Percentiles rank a stretch among this genome's conserved stretches.
Conservation (phyloP, 2,797 vertebrate species). For the Notolepis coatsorum region DNA sequence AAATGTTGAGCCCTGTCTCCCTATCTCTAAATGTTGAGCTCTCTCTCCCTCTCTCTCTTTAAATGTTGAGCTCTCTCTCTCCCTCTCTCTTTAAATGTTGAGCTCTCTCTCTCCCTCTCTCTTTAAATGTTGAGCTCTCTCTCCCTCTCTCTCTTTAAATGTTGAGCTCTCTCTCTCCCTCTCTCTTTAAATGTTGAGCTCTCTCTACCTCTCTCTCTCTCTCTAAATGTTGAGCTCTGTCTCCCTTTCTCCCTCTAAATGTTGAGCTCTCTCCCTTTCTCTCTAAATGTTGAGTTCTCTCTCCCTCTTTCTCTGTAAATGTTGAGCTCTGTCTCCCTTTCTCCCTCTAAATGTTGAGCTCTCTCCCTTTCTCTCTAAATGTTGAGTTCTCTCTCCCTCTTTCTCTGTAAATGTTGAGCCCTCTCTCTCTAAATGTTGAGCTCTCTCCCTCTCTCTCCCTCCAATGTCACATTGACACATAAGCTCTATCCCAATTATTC, state of each 20-base stretch:
- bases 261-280: conserved; percentile 14
- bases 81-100: conserved; percentile 55
- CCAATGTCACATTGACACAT: conserved; percentile 71
- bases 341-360: too few species aligned
- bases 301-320: conserved; percentile 21
- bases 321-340: too few species aligned
- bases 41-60: too few species aligned
- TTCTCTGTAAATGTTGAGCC: too few species aligned
- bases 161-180: neutral
- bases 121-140: too few species aligned
- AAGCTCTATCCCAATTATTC: conserved; percentile 80
- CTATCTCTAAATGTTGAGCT: too few species aligned
- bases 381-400: conserved; percentile 44
- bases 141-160: too few species aligned
- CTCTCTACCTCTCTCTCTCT: conserved; percentile 19
- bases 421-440: conserved; percentile 63
- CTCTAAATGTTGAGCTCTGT: too few species aligned
- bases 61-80: too few species aligned
- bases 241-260: conserved; percentile 38
- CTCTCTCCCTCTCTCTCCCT: conserved; percentile 10
- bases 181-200: conserved; percentile 60
- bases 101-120: conserved; percentile 29
- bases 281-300: too few species aligned
- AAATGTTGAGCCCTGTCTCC: conserved; percentile 58
- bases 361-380: conserved; percentile 48